Evolutionary conservation across 2,797 vertebrate species (phyloP), one percentile per base, ranked within the genome.

Genomic region (Labeo calbasu): DNA sequence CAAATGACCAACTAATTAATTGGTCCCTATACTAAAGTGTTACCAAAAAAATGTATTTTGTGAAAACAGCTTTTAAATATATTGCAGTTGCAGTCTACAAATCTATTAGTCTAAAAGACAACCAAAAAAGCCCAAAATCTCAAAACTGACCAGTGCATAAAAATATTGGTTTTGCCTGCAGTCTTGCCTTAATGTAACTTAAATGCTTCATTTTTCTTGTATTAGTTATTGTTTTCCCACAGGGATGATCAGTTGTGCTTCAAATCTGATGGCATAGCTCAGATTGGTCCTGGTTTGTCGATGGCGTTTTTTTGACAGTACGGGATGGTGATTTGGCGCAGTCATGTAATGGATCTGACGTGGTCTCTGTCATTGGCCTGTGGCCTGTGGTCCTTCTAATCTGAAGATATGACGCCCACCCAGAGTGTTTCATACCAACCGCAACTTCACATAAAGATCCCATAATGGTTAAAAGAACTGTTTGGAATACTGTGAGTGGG

Each of bases 341-440:
- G 76, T 72, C 75, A 48, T 23, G 59, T 86, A 65, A 86, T 85
- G 73, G 46, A 79, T 73, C 65, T 82, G 73, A 75, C 51, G 55
- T 63, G 0, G 76, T 57, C 68, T 83, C 69, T 86, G 76, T 86
- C 81, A 83, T 82, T 73, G 81, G 66, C 51, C 59, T 83, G 76
- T 86, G 76, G 85, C 81, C 69, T 79, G 76, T 83, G 85, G 59
- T 65, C 68, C 76, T 79, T 86, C 59, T 86, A 79, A 83, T 83
- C 77, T 86, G 14, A 79, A 68, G 50, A 75, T 79, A 79, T 83
- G 68, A 79, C 28, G 77, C 76, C 69, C 77, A 83, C 76, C 76
- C 85, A 68, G 59, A 79, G 55, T 55, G 59, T 72, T 73, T 79
- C 71, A 76, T 82, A 55, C 19, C 32, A 66, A 83, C 71, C 61